Percentiles rank a stretch among this genome's conserved stretches.
phyloP scores from a whole-genome alignment of 30 jellyfish, hydroid and myxozoan species.

The Cassiopea andromeda region DNA sequence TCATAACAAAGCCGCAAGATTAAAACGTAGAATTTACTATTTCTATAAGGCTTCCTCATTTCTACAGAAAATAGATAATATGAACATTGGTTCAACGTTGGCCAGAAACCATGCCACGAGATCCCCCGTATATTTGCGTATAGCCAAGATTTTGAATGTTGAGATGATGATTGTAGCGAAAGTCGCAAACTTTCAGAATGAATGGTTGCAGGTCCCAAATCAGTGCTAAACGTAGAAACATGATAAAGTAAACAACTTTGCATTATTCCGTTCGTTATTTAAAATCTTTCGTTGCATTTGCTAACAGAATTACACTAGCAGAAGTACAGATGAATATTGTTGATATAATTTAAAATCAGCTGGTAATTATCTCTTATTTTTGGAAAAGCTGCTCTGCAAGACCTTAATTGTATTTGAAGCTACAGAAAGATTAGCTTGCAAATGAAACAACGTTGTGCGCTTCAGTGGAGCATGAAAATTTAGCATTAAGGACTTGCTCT shows the following conservation, averaged over 20 bases:
- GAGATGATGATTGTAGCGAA: not conserved
- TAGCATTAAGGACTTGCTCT: slow-evolving; percentile 49
- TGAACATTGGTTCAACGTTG: no score
- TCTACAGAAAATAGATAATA: no score
- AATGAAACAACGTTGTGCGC: slow-evolving; percentile 46
- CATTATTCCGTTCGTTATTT: no score
- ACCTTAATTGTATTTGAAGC: not conserved
- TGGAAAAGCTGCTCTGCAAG: not conserved
- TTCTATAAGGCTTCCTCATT: no score
- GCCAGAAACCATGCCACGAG: no score
- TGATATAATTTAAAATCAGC: not conserved
- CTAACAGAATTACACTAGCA: no score
- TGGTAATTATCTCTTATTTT: not conserved
- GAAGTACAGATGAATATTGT: no score
- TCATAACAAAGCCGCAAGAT: no score
- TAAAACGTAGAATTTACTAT: no score
- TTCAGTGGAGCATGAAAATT: slow-evolving; percentile 70
- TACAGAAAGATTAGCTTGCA: not conserved
- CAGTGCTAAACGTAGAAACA: not conserved
- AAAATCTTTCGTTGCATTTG: no score
- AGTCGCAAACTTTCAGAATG: not conserved
- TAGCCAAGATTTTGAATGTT: not conserved
- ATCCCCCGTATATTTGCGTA: not conserved
- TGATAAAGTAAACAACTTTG: no score
- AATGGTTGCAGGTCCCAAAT: not conserved